Evolutionary conservation across 2,888 invertebrate genomes (phyloP).

Genomic region (Philereme vetulata): DNA sequence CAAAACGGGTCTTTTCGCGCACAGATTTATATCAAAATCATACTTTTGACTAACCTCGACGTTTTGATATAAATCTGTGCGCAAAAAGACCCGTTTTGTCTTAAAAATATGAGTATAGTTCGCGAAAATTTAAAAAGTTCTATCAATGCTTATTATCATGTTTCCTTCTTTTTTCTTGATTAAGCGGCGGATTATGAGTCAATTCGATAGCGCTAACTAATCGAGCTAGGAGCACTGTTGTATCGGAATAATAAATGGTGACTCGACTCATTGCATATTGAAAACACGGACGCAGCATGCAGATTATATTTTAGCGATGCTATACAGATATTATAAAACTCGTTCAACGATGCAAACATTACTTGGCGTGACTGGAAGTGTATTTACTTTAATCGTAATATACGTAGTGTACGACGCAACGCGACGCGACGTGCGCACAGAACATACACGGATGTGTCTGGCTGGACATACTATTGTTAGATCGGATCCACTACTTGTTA

Average conservation of each 20-base stretch:
- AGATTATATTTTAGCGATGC: constrained; percentile 28
- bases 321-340: constrained; percentile 23
- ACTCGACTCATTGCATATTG: constrained; percentile 34
- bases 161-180: no score
- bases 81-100: no score
- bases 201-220: constrained; percentile 8
- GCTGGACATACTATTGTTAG: no score
- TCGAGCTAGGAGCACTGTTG: constrained; percentile 12
- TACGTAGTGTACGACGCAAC: constrained; percentile 5
- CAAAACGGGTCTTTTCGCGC: no score
- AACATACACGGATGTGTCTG: not conserved
- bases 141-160: no score
- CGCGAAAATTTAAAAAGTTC: no score
- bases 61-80: no score
- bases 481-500: no score
- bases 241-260: constrained; percentile 32
- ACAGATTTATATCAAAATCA: no score
- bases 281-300: constrained; percentile 28
- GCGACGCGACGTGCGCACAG: constrained; percentile 1
- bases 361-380: constrained; percentile 17
- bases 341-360: constrained; percentile 21
- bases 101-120: no score
- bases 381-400: constrained; percentile 16
- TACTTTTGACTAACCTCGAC: no score
- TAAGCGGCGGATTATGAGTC: not conserved